These are phyloP conservation scores for Eulemur rufifrons DNA, from an alignment of 2,113 vertebrate species.

Conservation along the genomic window DNA sequence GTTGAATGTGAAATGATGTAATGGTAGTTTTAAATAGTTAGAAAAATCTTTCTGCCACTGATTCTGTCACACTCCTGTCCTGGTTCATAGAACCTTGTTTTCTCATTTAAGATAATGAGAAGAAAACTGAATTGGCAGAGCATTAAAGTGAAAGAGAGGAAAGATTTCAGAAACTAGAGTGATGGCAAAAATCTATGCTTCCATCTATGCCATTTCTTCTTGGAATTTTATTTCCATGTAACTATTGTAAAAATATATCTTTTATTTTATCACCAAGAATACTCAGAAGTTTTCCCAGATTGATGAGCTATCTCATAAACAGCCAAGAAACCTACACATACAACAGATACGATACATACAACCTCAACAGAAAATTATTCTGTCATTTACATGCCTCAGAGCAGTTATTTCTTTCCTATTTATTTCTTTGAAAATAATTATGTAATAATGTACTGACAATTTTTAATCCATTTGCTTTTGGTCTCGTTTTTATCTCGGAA, in stretches of 20 bases:
- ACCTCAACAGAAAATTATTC: constrained; percentile 19
- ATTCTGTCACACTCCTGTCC: background rate
- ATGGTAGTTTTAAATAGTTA: background rate
- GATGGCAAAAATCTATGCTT: background rate
- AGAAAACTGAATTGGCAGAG: background rate
- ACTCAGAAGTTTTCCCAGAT: constrained; percentile 61
- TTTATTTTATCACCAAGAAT: constrained; percentile 69
- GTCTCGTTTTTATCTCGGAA: constrained; percentile 4
- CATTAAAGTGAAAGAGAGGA: background rate
- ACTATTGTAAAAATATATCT: constrained; percentile 61
- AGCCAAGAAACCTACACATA: constrained; percentile 59
- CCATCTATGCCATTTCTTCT: background rate
- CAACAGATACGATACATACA: constrained; percentile 32
- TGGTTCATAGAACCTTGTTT: constrained; percentile 6
- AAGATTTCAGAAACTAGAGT: background rate
- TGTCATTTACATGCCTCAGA: background rate
- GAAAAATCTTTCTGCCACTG: background rate
- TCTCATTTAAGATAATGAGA: background rate
- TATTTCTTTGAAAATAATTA: constrained; percentile 51
- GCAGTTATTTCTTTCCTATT: background rate
- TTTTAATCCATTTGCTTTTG: background rate
- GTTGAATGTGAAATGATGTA: background rate
- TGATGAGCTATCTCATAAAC: constrained; percentile 38
- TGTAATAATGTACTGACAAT: background rate
- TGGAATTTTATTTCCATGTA: constrained; percentile 75